phyloP scores from a whole-genome alignment of 1,140 invertebrate genomes.

The Agrypnia vestita region DNA sequence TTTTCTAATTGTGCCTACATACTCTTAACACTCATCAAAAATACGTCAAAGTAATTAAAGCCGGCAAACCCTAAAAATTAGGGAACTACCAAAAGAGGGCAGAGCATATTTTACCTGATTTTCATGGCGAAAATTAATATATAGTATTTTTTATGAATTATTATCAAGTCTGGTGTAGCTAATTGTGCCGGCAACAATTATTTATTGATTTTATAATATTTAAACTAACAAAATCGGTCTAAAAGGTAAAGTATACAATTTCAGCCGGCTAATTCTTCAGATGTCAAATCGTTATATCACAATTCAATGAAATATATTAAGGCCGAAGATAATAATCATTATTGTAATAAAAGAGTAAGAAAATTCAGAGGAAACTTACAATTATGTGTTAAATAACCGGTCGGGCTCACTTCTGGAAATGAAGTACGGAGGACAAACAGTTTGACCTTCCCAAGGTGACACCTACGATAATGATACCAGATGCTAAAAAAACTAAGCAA shows the following conservation, averaged over 20 bases:
- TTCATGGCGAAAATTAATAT: slow-evolving; percentile 2
- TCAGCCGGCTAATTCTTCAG: neutral
- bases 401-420: slow-evolving; percentile 25
- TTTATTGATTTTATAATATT: neutral
- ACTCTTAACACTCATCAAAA: too few species aligned
- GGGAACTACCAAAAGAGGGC: neutral
- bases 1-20: too few species aligned
- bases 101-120: neutral
- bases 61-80: too few species aligned
- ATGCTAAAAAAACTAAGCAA: neutral
- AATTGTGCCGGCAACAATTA: neutral
- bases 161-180: too few species aligned
- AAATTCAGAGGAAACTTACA: slow-evolving; percentile 15
- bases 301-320: neutral
- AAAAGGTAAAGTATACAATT: neutral
- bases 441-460: slow-evolving; percentile 71
- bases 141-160: neutral
- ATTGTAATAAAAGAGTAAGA: neutral
- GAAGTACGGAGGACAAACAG: slow-evolving; percentile 25
- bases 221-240: slow-evolving; percentile 11
- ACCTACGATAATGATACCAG: slow-evolving; percentile 48
- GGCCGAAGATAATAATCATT: neutral
- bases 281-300: neutral
- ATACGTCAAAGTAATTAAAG: too few species aligned
- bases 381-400: slow-evolving; percentile 42